Percentiles rank a stretch among this genome's conserved stretches.
phyloP scores from a whole-genome alignment of 2,888 invertebrate species.

The Drosophila subquinaria region DNA sequence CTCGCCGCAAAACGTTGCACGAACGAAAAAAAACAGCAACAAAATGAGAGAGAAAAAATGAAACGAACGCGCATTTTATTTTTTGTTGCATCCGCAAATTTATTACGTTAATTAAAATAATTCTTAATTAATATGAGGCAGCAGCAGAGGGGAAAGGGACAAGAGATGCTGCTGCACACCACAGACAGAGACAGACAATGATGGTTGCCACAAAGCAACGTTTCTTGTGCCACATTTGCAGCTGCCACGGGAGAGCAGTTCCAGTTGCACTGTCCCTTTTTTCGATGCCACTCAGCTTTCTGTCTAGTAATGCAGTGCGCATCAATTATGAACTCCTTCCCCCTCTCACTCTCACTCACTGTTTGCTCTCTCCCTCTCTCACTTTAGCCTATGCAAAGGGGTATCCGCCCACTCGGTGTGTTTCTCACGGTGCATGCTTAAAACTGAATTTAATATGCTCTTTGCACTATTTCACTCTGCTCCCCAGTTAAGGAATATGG shows the following conservation, averaged over 20 bases:
- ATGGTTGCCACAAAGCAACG: conserved; percentile 40
- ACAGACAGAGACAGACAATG: conserved; percentile 6
- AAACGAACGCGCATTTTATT: conserved; percentile 47
- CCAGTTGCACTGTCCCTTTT: conserved; percentile 27
- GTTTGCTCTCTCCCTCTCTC: not conserved
- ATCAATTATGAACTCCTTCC: conserved; percentile 63
- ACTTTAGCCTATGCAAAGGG: not conserved
- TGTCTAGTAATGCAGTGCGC: conserved; percentile 71
- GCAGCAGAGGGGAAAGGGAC: conserved; percentile 3
- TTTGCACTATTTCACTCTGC: conserved; percentile 39
- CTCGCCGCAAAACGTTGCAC: conserved; percentile 28
- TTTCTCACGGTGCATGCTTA: conserved; percentile 71
- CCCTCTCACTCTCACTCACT: not conserved
- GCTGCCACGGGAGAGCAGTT: conserved; percentile 29
- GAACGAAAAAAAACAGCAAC: not conserved
- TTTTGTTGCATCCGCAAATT: conserved; percentile 75
- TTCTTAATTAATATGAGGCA: conserved; percentile 85
- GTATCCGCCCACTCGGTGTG: conserved; percentile 60
- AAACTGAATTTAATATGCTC: conserved; percentile 74
- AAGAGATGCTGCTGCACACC: conserved; percentile 25
- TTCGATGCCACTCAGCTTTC: conserved; percentile 50
- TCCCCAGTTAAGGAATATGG: conserved; percentile 8
- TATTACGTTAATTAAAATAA: conserved; percentile 86
- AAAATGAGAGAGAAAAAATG: conserved; percentile 4
- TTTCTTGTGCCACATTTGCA: conserved; percentile 50